A percentile compares a stretch with the other conserved stretches of the same genome.
Evolutionary conservation across 2,888 invertebrate genomes (phyloP).

Genomic region (Erynnis tages): DNA sequence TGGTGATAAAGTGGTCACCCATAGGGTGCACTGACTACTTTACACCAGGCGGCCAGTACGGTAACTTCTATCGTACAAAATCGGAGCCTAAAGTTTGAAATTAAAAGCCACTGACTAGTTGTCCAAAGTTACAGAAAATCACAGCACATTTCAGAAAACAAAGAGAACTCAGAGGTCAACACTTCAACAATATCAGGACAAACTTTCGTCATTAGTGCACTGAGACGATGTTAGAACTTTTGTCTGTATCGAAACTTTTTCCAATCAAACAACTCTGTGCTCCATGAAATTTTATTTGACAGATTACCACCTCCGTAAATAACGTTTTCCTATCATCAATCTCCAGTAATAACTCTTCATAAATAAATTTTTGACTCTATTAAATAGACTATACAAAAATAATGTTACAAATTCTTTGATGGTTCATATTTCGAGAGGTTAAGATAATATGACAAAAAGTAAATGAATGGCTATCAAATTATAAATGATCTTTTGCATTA

Average conservation of each 20-base stretch:
- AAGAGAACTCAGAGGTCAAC: neutral
- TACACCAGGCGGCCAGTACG: too few species aligned
- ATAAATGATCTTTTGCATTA: slow-evolving; percentile 43
- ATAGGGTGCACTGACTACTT: too few species aligned
- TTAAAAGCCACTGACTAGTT: neutral
- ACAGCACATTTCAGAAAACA: neutral
- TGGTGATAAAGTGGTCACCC: too few species aligned
- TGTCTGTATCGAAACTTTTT: slow-evolving; percentile 9
- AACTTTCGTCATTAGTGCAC: slow-evolving; percentile 7
- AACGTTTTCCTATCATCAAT: slow-evolving; percentile 3
- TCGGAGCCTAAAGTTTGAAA: neutral
- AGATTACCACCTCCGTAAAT: slow-evolving; percentile 21
- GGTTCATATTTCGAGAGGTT: slow-evolving; percentile 33
- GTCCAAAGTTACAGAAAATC: neutral
- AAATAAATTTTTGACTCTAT: slow-evolving; percentile 53
- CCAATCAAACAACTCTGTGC: slow-evolving; percentile 9
- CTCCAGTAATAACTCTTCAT: slow-evolving; percentile 36
- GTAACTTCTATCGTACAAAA: neutral
- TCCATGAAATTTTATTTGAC: slow-evolving; percentile 18
- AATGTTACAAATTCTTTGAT: slow-evolving; percentile 47
- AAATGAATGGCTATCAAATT: slow-evolving; percentile 51
- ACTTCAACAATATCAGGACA: neutral
- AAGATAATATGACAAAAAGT: slow-evolving; percentile 53
- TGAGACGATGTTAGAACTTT: neutral
- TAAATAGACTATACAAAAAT: slow-evolving; percentile 74